These are phyloP conservation scores for Trachelus iudaicus DNA, from an alignment of 2,888 invertebrate species.

Conservation along the genomic window DNA sequence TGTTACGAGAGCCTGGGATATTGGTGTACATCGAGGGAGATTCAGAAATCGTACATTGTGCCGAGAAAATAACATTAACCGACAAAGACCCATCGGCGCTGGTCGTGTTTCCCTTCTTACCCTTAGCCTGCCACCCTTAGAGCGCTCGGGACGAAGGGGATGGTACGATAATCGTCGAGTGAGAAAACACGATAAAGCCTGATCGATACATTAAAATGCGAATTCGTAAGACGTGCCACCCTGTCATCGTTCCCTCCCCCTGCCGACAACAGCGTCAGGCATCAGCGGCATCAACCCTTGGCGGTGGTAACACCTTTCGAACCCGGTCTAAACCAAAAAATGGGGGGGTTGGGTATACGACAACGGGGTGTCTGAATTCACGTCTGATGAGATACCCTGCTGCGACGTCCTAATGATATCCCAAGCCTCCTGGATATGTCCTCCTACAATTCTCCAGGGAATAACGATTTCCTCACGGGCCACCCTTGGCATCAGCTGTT, in stretches of 20 bases:
- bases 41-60: conserved; percentile 10
- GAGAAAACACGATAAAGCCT: conserved; percentile 18
- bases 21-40: not conserved
- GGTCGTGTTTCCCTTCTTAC: not conserved
- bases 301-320: not conserved
- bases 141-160: not conserved
- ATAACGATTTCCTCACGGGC: conserved; percentile 24
- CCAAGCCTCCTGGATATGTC: not conserved
- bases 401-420: conserved; percentile 17
- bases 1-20: too few relatives aligned
- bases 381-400: conserved; percentile 20
- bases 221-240: not conserved
- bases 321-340: too few relatives aligned
- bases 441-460: conserved; percentile 16
- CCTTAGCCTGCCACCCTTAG: not conserved
- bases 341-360: not conserved
- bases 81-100: conserved; percentile 6
- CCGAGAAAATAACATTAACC: conserved; percentile 10
- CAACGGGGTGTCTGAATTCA: conserved; percentile 8
- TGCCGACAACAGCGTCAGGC: too few relatives aligned
- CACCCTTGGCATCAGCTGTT: not conserved
- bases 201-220: conserved; percentile 18
- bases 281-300: too few relatives aligned
- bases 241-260: conserved; percentile 1
- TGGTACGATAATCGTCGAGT: not conserved